These are phyloP conservation scores for Ooceraea biroi DNA, from an alignment of 1,140 invertebrate genomes.

Conservation along the genomic window DNA sequence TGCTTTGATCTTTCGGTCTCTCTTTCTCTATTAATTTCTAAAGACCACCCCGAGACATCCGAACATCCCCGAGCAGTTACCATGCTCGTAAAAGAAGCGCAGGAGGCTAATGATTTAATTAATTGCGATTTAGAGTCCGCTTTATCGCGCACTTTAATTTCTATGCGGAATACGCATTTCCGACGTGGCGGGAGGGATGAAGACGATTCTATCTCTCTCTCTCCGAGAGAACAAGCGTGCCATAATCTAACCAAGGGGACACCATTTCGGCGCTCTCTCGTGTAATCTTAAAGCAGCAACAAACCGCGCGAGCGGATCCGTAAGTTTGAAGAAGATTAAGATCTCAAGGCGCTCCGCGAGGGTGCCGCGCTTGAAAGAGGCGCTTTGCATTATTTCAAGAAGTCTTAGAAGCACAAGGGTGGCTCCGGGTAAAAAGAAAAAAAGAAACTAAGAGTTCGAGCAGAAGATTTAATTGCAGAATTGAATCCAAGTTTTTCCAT, in stretches of 20 bases:
- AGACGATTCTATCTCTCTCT: conserved; percentile 14
- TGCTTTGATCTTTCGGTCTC: neutral
- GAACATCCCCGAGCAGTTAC: conserved; percentile 20
- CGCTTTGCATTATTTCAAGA: conserved; percentile 77
- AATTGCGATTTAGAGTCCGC: conserved; percentile 51
- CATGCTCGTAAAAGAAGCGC: conserved; percentile 40
- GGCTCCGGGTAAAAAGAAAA: conserved; percentile 15
- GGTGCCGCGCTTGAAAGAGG: conserved; percentile 70
- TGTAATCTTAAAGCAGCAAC: conserved; percentile 68
- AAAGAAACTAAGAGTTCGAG: conserved; percentile 26
- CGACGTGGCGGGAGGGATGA: neutral
- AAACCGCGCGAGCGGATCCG: conserved; percentile 60
- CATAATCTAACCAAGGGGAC: conserved; percentile 61
- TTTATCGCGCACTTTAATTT: conserved; percentile 64
- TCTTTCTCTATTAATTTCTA: conserved; percentile 50
- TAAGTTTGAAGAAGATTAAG: conserved; percentile 66
- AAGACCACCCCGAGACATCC: conserved; percentile 17
- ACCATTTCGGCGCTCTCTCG: conserved; percentile 50
- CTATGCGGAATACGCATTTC: conserved; percentile 45
- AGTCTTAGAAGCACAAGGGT: conserved; percentile 54
- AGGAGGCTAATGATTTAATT: conserved; percentile 54
- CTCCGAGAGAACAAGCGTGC: conserved; percentile 42
- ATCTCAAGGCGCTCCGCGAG: conserved; percentile 65
- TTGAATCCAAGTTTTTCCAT: conserved; percentile 69
- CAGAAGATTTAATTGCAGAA: conserved; percentile 74